A percentile compares a stretch with the other conserved stretches of the same genome.
Evolutionary conservation across 2,888 invertebrate genomes (phyloP).

Genomic region (Lasioglossum calceatum): DNA sequence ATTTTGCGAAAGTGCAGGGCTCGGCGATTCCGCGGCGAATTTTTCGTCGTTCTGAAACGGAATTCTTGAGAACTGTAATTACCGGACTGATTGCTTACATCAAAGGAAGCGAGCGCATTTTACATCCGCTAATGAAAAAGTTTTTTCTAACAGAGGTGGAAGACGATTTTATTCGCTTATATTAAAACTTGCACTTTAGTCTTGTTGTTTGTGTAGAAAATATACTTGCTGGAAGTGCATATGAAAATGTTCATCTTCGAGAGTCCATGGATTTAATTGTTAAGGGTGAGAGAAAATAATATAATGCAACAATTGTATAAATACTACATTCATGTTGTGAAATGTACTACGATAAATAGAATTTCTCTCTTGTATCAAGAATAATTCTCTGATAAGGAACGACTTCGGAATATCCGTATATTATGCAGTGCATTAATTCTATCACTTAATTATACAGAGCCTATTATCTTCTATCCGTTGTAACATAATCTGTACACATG

Average conservation of each 20-base stretch:
- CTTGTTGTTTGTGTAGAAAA: not conserved
- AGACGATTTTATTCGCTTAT: not conserved
- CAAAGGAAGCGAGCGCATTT: not conserved
- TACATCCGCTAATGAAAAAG: not conserved
- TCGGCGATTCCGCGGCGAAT: too few relatives aligned
- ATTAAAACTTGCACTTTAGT: not conserved
- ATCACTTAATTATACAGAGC: conserved; percentile 26
- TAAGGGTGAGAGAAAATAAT: too few relatives aligned
- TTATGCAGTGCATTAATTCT: not conserved
- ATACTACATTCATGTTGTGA: not conserved
- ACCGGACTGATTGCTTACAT: not conserved
- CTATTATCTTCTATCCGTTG: not conserved
- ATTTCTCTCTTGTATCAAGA: not conserved
- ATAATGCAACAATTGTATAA: not conserved
- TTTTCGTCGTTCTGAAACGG: not conserved
- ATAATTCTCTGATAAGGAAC: not conserved
- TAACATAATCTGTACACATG: not conserved
- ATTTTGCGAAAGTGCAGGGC: not conserved
- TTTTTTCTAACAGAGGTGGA: not conserved
- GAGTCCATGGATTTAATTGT: too few relatives aligned
- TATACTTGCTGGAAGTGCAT: not conserved
- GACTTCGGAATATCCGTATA: not conserved
- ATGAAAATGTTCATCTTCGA: not conserved
- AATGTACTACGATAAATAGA: not conserved
- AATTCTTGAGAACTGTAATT: not conserved